These are phyloP conservation scores for Aphodius granarius DNA, from an alignment of 2,888 invertebrate species.

Conservation along the genomic window DNA sequence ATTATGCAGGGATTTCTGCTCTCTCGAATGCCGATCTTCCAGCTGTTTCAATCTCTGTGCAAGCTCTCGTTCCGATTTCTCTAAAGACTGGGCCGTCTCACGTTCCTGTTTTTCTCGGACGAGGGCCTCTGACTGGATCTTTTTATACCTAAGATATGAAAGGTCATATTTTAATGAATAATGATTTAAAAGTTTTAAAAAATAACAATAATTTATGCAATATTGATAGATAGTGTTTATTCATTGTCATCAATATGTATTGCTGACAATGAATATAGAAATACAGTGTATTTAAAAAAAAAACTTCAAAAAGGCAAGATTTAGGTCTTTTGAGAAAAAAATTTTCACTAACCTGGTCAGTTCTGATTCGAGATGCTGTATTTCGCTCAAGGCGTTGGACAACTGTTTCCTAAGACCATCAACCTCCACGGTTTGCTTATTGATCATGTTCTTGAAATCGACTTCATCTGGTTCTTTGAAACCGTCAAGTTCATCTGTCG, in stretches of 20 bases:
- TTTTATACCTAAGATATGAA: constrained; percentile 62
- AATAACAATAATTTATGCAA: too few relatives aligned
- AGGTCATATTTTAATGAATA: too few relatives aligned
- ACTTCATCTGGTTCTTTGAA: constrained; percentile 41
- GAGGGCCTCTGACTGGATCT: constrained; percentile 70
- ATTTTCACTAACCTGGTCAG: constrained; percentile 55
- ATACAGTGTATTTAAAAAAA: too few relatives aligned
- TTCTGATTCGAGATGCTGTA: constrained; percentile 71
- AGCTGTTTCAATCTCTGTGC: constrained; percentile 71
- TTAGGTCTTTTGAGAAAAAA: not conserved
- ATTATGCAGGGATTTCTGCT: constrained; percentile 54
- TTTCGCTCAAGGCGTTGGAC: constrained; percentile 63
- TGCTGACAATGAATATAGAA: too few relatives aligned
- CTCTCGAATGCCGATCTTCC: constrained; percentile 70
- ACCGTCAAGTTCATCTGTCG: constrained; percentile 60
- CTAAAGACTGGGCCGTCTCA: constrained; percentile 73
- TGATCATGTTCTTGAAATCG: constrained; percentile 54
- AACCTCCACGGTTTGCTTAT: constrained; percentile 69
- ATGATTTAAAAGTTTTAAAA: too few relatives aligned
- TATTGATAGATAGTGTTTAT: too few relatives aligned
- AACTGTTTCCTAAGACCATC: constrained; percentile 72
- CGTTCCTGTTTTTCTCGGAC: constrained; percentile 75
- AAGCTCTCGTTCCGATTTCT: constrained; percentile 76
- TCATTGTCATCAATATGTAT: too few relatives aligned
- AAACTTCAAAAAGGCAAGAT: too few relatives aligned